phyloP scores from a whole-genome alignment of 2,113 vertebrate species.

The Takifugu bimaculatus region DNA sequence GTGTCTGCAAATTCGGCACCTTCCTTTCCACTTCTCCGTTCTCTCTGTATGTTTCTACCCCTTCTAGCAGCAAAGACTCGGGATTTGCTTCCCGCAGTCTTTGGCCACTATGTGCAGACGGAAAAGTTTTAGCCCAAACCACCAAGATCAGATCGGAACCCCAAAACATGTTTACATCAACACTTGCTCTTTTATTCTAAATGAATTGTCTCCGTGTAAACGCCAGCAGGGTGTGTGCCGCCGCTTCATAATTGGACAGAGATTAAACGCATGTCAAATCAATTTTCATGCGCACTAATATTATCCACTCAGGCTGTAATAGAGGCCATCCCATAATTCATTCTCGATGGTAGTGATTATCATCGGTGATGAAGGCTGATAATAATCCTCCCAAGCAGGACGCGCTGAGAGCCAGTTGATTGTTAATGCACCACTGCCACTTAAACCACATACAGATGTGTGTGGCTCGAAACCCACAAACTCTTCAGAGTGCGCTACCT shows the following conservation, averaged over 20 bases:
- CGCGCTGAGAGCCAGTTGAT: constrained; percentile 53
- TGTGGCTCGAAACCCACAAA: constrained; percentile 55
- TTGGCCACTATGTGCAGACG: too few relatives aligned
- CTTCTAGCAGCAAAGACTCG: too few relatives aligned
- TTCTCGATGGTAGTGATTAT: constrained; percentile 62
- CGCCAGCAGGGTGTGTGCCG: neutral
- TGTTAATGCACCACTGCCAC: constrained; percentile 63
- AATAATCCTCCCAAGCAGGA: constrained; percentile 62
- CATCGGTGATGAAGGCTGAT: constrained; percentile 62
- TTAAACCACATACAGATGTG: constrained; percentile 69
- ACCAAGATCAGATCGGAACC: too few relatives aligned
- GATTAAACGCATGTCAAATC: constrained; percentile 24
- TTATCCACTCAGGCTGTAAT: constrained; percentile 30
- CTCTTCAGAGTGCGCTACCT: constrained; percentile 23
- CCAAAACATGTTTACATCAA: too few relatives aligned
- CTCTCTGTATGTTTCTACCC: too few relatives aligned
- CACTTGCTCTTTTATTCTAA: too few relatives aligned
- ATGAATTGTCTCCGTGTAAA: too few relatives aligned
- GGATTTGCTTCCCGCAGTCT: too few relatives aligned
- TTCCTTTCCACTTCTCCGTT: too few relatives aligned
- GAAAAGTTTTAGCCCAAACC: too few relatives aligned
- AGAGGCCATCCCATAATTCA: constrained; percentile 22
- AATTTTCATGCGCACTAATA: constrained; percentile 30
- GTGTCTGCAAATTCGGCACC: too few relatives aligned
- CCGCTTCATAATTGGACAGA: constrained; percentile 8